A percentile compares a stretch with the other conserved stretches of the same genome.
Conservation (phyloP, 2,797 vertebrate genomes). For the Glyptemys insculpta region DNA sequence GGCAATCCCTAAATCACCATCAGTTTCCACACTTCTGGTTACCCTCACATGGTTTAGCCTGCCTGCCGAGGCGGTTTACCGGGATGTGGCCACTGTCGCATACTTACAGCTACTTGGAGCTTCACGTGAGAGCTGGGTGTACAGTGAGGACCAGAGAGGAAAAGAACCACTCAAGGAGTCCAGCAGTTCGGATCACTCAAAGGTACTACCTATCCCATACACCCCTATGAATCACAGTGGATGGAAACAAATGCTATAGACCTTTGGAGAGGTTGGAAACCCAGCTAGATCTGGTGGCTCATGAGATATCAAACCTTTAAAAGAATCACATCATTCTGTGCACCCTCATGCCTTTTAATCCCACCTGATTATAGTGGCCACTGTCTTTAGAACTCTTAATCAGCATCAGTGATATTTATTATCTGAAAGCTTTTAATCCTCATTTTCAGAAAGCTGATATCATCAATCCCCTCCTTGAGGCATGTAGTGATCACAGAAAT, state of each 20-base stretch:
- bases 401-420: not conserved
- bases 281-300: not conserved
- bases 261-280: slow-evolving; percentile 8
- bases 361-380: not conserved
- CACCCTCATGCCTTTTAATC: not conserved
- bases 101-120: too few species aligned
- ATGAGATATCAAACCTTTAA: not conserved
- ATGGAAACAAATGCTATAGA: not conserved
- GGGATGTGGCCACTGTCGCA: too few species aligned
- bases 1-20: too few species aligned
- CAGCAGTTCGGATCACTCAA: too few species aligned
- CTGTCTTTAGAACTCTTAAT: not conserved
- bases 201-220: too few species aligned
- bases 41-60: too few species aligned
- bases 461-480: not conserved
- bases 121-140: too few species aligned
- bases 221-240: slow-evolving; percentile 25
- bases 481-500: slow-evolving; percentile 32
- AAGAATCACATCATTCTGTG: not conserved
- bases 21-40: too few species aligned
- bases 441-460: slow-evolving; percentile 3
- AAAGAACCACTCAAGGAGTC: too few species aligned
- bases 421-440: not conserved
- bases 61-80: too few species aligned
- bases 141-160: too few species aligned